Percentiles rank a stretch among this genome's conserved stretches.
Evolutionary conservation across 2,113 vertebrate species (phyloP).

Genomic region (Motacilla tschutschensis): DNA sequence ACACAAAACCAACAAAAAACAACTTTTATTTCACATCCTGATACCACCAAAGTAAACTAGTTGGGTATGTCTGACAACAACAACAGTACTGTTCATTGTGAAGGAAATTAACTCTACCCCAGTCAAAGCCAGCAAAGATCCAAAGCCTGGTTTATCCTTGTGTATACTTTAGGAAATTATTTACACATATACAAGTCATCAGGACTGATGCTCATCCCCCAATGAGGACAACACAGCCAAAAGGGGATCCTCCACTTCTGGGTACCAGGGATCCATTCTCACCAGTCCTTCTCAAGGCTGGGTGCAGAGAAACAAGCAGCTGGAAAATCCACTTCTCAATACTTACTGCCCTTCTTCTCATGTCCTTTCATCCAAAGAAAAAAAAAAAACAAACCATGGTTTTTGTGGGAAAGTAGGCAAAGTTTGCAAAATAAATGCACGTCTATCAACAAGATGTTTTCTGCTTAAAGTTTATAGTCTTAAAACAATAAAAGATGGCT

Average conservation of each 20-base stretch:
- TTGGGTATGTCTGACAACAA: neutral
- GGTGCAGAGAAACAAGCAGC: neutral
- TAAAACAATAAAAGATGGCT: neutral
- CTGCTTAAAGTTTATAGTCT: neutral
- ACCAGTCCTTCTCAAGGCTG: neutral
- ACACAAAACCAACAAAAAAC: neutral
- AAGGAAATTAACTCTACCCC: neutral
- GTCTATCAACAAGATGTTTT: neutral
- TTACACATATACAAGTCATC: accelerated
- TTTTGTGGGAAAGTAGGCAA: neutral
- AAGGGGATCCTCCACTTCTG: neutral
- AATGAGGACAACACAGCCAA: accelerated
- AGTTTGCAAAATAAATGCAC: neutral
- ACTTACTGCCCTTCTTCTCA: neutral
- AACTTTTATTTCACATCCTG: neutral
- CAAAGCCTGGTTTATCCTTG: neutral
- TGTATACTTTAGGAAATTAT: neutral
- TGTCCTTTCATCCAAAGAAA: accelerated
- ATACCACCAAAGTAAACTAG: neutral
- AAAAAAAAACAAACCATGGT: accelerated
- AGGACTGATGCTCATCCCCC: neutral
- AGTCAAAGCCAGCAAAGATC: neutral
- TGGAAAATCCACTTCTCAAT: neutral
- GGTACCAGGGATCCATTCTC: neutral
- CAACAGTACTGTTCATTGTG: neutral